Evolutionary conservation across 2,113 vertebrate species (phyloP), one percentile per base, ranked within the genome.

Genomic region (Gymnarchus niloticus): DNA sequence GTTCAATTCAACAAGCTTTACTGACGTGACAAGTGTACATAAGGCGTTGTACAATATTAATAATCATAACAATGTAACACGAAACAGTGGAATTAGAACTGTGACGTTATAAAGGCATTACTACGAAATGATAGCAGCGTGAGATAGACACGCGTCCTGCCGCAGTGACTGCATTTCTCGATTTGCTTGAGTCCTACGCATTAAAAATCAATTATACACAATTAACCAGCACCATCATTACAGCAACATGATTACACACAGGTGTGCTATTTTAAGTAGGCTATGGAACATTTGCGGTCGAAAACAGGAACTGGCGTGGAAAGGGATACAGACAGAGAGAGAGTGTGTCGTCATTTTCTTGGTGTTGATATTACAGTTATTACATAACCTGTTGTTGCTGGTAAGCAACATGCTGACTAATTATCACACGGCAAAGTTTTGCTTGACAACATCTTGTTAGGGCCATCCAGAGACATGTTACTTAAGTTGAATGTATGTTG

Each of bases 181-280:
- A 56, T 65, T 14, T 46, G n/a, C 41, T 46, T 33, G 61, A 76
- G 46, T 37, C 83, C 37, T 33, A 19, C 46, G 52, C 59, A 61
- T 84, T 61, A 33, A 84, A 80, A 77, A 56, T 48, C 84, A n/a
- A 77, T 85, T 78, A 56, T 49, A 77, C 33, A 2, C 84, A 85
- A 78, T 78, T 85, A 80, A 48, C 33, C 14, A 12, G 84, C 69
- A 77, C 73, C 23, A 46, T 78, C 77, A 56, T 85, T 85, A 85
- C 21, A 85, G 69, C 1, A 0, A 0, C 37, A 12, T 37, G 33
- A 1, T 54, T 54, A 61, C 80, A 19, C 81, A 77, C 49, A 33
- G 86, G 85, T 54, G 51, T 7, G 28, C 10, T 81, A 65, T 9
- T 17, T 44, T 8, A 25, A 6, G n/a, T 65, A 51, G 28, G 28